These are phyloP conservation scores for Centropus bengalensis DNA, from an alignment of 2,113 vertebrate species.

Conservation along the genomic window DNA sequence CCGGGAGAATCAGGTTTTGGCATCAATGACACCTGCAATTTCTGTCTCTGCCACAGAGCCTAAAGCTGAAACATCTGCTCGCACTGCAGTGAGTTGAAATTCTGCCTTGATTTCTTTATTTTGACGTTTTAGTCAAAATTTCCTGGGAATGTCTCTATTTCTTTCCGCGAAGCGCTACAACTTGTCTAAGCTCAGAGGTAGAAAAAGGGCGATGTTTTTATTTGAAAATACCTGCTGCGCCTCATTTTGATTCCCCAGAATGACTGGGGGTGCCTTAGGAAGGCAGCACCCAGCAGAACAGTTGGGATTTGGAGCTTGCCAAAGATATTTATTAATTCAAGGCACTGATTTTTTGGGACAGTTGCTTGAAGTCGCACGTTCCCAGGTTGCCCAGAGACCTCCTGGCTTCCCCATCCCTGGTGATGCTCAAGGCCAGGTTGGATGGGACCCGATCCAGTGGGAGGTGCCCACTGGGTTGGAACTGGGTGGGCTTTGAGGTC, in stretches of 20 bases:
- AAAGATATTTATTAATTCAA: neutral
- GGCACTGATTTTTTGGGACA: neutral
- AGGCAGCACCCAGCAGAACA: neutral
- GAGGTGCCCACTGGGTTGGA: too few relatives aligned
- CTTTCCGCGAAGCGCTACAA: neutral
- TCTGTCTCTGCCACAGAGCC: neutral
- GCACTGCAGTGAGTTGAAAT: neutral
- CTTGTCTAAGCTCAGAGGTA: neutral
- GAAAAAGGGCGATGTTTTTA: neutral
- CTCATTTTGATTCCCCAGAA: neutral
- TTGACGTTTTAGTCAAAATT: neutral
- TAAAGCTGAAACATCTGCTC: neutral
- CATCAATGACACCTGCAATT: neutral
- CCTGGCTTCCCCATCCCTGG: too few relatives aligned
- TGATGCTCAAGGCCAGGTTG: too few relatives aligned
- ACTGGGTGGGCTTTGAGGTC: too few relatives aligned
- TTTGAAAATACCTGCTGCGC: neutral
- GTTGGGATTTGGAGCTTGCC: neutral
- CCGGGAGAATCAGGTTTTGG: neutral
- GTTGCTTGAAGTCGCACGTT: neutral
- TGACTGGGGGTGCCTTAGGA: neutral
- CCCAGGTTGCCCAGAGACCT: too few relatives aligned
- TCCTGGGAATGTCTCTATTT: neutral
- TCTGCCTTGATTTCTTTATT: neutral
- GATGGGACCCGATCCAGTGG: too few relatives aligned